A percentile compares a stretch with the other conserved stretches of the same genome.
Evolutionary conservation across 2,113 vertebrate genomes (phyloP).

Genomic region (Poeciliopsis retropinna): DNA sequence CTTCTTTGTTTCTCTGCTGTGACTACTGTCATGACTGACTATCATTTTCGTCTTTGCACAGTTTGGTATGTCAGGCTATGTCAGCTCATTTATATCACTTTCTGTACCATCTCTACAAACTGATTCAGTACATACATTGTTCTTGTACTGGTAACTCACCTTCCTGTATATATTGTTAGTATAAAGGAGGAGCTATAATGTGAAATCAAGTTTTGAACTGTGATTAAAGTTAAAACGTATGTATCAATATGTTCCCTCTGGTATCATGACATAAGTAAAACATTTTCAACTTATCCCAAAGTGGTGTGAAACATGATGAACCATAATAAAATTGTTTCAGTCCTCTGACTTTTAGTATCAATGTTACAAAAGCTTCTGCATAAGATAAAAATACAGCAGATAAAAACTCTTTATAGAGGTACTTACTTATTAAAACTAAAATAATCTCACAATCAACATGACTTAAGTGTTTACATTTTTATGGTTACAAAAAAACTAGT

Average conservation of each 20-base stretch:
- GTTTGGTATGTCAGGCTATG: slow-evolving; percentile 19
- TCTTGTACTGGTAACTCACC: slow-evolving; percentile 62
- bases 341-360: background rate
- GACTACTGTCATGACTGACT: background rate
- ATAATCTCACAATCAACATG: no score
- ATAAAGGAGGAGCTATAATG: slow-evolving; percentile 67
- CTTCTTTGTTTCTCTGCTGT: background rate
- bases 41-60: background rate
- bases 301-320: background rate
- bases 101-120: slow-evolving; percentile 25
- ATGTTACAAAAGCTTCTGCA: no score
- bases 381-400: no score
- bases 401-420: no score
- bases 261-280: background rate
- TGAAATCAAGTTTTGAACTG: slow-evolving; percentile 75
- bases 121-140: slow-evolving; percentile 49
- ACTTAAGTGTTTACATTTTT: no score
- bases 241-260: background rate
- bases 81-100: slow-evolving; percentile 22
- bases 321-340: background rate
- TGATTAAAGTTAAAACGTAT: background rate
- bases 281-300: background rate
- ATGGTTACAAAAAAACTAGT: no score
- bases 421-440: no score
- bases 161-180: slow-evolving; percentile 73